phyloP scores from a whole-genome alignment of 2,888 invertebrate species.

The Conus canariensis region DNA sequence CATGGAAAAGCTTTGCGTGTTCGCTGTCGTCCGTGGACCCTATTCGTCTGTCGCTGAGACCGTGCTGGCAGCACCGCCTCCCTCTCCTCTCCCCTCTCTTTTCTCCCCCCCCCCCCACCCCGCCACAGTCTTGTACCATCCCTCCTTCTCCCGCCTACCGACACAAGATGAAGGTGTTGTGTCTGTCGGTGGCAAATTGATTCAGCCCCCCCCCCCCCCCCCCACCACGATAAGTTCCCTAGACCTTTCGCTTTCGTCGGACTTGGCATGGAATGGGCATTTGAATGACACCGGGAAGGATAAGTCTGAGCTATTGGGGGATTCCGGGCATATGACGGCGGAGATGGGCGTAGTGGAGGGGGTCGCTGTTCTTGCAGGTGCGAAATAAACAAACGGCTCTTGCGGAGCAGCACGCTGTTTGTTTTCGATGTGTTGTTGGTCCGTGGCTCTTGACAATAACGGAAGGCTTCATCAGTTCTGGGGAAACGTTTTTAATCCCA shows the following conservation, averaged over 20 bases:
- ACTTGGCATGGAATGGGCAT: not conserved
- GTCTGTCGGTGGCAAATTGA: slow-evolving; percentile 17
- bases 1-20: not conserved
- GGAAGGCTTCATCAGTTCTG: no score
- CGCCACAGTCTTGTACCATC: no score
- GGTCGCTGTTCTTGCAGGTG: no score
- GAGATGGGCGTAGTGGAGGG: no score
- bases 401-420: no score
- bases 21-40: not conserved
- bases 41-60: not conserved
- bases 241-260: not conserved
- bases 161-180: not conserved
- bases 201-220: not conserved
- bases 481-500: no score
- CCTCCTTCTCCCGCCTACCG: no score
- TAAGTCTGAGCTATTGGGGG: not conserved
- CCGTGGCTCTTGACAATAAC: no score
- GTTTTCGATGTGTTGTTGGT: no score
- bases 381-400: no score
- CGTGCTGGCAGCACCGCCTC: not conserved
- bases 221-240: not conserved
- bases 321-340: not conserved
- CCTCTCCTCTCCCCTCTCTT: no score
- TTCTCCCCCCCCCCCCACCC: no score
- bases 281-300: not conserved